Conservation (phyloP, 2,888 invertebrate species). For the Dryadula phaetusa region DNA sequence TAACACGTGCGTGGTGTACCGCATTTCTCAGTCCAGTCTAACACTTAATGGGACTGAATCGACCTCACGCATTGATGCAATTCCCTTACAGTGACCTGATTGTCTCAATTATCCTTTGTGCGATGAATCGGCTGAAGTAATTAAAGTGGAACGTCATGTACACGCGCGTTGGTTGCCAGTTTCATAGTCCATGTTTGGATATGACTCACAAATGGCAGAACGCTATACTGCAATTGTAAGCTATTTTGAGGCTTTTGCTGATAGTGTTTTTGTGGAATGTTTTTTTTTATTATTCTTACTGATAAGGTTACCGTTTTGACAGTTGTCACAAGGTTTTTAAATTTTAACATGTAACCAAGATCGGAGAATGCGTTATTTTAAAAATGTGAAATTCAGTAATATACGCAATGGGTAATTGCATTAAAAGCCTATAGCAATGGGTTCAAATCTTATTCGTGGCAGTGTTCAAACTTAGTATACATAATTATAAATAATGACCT, state of each 20-base stretch:
- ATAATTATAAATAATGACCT: too few species aligned
- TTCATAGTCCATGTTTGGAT: constrained; percentile 5
- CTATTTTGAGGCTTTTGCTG: neutral
- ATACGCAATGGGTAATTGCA: too few species aligned
- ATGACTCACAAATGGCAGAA: neutral
- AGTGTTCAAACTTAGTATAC: too few species aligned
- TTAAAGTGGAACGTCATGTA: constrained; percentile 31
- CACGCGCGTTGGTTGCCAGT: constrained; percentile 5
- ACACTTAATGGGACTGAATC: constrained; percentile 60
- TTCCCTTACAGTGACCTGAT: constrained; percentile 33
- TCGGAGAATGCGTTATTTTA: too few species aligned
- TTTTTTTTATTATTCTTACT: constrained; percentile 1
- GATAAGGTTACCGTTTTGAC: neutral
- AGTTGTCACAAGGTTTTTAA: neutral
- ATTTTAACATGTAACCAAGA: neutral
- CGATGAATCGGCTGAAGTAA: constrained; percentile 29
- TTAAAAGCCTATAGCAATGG: too few species aligned
- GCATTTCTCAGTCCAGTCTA: constrained; percentile 54
- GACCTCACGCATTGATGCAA: constrained; percentile 48
- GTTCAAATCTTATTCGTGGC: too few species aligned
- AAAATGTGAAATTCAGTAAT: neutral
- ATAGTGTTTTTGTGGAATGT: neutral
- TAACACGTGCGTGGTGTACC: constrained; percentile 52
- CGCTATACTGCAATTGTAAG: neutral
- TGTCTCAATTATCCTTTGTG: constrained; percentile 39